Evolutionary conservation across 2,888 invertebrate species (phyloP).

Genomic region (Homarus gammarus): DNA sequence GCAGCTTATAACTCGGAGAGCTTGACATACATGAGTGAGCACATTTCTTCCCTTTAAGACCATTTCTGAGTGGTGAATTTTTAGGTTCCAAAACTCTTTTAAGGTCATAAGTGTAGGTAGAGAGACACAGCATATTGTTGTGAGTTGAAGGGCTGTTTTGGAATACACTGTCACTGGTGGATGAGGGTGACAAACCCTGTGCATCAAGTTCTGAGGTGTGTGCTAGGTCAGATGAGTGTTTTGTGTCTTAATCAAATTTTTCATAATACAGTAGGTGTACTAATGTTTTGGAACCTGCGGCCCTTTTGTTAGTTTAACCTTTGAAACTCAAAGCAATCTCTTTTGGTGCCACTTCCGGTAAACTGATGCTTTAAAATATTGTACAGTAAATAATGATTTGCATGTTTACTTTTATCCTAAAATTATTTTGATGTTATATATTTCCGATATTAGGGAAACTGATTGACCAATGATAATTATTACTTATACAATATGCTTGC

Average conservation of each 20-base stretch:
- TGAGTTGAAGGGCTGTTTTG: background rate
- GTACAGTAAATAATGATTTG: background rate
- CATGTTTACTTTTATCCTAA: background rate
- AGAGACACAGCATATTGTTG: slow-evolving; percentile 33
- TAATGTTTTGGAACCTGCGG: slow-evolving; percentile 15
- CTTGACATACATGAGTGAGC: background rate
- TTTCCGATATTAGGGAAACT: background rate
- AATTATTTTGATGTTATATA: background rate
- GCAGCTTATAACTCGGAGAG: slow-evolving; percentile 9
- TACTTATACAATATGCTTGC: background rate
- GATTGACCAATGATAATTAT: background rate
- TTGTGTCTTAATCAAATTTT: no score
- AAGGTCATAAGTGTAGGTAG: background rate
- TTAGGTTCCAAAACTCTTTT: background rate
- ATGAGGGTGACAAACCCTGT: background rate
- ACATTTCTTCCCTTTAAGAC: background rate
- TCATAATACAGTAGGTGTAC: background rate
- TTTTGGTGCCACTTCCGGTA: slow-evolving; percentile 41
- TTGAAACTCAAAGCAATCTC: background rate
- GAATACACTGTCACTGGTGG: background rate
- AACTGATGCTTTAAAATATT: slow-evolving; percentile 40
- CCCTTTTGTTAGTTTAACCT: background rate
- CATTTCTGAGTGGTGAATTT: background rate
- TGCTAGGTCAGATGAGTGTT: background rate
- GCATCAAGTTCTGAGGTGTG: background rate